phyloP scores from a whole-genome alignment of 2,113 vertebrate genomes.

The Aptenodytes patagonicus region DNA sequence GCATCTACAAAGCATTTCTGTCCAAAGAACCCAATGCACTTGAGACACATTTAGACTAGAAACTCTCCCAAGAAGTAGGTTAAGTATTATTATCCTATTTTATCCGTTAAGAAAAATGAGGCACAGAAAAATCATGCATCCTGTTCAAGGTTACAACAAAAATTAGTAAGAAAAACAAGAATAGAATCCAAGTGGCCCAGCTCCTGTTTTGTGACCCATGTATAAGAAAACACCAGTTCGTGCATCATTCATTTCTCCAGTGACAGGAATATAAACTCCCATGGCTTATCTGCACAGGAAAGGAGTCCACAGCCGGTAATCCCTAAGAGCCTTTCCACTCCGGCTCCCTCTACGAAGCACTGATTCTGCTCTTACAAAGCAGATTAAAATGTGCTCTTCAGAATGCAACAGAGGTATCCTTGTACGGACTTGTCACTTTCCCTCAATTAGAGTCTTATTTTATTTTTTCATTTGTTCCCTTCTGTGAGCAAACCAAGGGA shows the following conservation, averaged over 20 bases:
- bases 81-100: constrained; percentile 30
- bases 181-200: background rate
- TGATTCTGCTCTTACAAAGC: background rate
- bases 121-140: background rate
- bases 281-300: background rate
- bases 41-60: constrained; percentile 34
- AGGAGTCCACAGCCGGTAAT: background rate
- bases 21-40: constrained; percentile 31
- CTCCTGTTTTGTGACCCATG: background rate
- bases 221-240: background rate
- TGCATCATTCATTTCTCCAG: background rate
- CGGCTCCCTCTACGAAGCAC: background rate
- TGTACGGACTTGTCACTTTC: background rate
- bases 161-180: background rate
- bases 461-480: background rate
- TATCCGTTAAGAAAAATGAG: background rate
- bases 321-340: background rate
- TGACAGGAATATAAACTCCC: background rate
- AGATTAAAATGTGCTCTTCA: background rate
- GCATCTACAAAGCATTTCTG: background rate
- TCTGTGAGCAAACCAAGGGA: background rate
- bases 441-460: background rate
- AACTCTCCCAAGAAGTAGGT: constrained; percentile 38
- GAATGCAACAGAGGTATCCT: background rate
- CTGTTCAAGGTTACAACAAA: constrained; percentile 20